Base-by-base conservation (phyloP, 2,888 invertebrate genomes). In the Drosophila meridionalis region DNA sequence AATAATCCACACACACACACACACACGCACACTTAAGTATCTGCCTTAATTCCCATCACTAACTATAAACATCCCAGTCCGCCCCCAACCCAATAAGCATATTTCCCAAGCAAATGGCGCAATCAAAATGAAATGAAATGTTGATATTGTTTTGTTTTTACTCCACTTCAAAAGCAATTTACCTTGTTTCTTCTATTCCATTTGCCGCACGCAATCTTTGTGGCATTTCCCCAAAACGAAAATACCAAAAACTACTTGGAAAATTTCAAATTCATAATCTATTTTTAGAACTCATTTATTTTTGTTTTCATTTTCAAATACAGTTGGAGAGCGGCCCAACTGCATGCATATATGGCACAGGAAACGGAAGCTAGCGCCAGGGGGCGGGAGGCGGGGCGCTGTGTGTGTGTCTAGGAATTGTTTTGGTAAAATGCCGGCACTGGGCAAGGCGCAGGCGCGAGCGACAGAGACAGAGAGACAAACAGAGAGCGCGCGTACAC, bases 391-490 rank as follows among this genome's bases (percentile, higher is more conserved):
- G 1, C 2, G 3, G n/a, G 38, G 6, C 14, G 34, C 6, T 20
- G 20, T 9, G 28, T 12, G n/a, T 45, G 6, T 50, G 48, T 7
- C n/a, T 11, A 42, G 52, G n/a, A 50, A 34, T 61, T 80, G 72
- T 80, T 73, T 76, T 62, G 50, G 42, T 56, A 83, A 89, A 90
- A 90, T 69, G 89, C 91, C 91, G 91, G 91, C 86, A 80, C 63
- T 63, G 55, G 50, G 32, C 12, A 75, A 63, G 38, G 89, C 90
- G 90, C 91, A 90, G 62, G 75, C 89, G 78, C 73, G 20, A 42
- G 60, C 34, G 55, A 82, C 55, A 50, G 61, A 34, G 52, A 45
- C 4, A 5, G 53, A 78, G 64, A 53, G 64, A 38, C 42, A 43
- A 8, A 34, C 38, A 58, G 53, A 63, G 57, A 36, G 57, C 50